These are phyloP conservation scores for Sarotherodon lohbergeri DNA, from an alignment of 2,113 vertebrate genomes.

Conservation along the genomic window DNA sequence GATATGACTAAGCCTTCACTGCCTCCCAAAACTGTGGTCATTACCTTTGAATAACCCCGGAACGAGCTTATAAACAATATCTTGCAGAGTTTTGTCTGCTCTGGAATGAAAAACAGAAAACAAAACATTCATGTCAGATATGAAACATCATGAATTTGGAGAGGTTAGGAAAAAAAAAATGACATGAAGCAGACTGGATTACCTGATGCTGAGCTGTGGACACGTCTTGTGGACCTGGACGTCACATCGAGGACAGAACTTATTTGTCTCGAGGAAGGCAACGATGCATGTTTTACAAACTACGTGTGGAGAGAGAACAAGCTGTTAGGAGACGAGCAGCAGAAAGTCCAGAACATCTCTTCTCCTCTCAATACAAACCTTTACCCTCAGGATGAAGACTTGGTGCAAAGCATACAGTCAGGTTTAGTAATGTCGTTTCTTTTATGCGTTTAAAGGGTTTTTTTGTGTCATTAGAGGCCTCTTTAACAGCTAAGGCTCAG, in stretches of 20 bases:
- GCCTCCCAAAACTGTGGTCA: rapidly evolving
- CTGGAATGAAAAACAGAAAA: conserved; percentile 52
- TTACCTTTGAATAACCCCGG: conserved; percentile 93
- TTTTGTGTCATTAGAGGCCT: neutral
- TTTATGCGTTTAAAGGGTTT: neutral
- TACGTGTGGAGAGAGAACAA: conserved; percentile 11
- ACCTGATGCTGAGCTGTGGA: conserved; percentile 92
- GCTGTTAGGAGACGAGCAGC: neutral
- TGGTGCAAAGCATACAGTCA: neutral
- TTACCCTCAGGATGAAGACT: neutral
- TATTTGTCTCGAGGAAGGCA: conserved; percentile 92
- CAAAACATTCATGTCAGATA: neutral
- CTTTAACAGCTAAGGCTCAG: neutral
- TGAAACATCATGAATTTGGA: neutral
- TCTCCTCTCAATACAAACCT: neutral
- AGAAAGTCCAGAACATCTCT: neutral
- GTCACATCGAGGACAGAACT: conserved; percentile 92
- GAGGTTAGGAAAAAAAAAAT: rapidly evolving
- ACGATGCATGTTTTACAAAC: conserved; percentile 95
- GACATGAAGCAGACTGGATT: neutral
- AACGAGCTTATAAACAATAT: conserved; percentile 93
- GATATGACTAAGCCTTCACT: neutral
- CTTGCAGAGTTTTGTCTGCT: conserved; percentile 92
- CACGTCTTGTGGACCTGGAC: conserved; percentile 91
- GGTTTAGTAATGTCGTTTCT: too few species aligned